Percentiles rank a stretch among this genome's conserved stretches.
Conservation (phyloP, 2,797 vertebrate genomes). For the Halcyon leucocephala region DNA sequence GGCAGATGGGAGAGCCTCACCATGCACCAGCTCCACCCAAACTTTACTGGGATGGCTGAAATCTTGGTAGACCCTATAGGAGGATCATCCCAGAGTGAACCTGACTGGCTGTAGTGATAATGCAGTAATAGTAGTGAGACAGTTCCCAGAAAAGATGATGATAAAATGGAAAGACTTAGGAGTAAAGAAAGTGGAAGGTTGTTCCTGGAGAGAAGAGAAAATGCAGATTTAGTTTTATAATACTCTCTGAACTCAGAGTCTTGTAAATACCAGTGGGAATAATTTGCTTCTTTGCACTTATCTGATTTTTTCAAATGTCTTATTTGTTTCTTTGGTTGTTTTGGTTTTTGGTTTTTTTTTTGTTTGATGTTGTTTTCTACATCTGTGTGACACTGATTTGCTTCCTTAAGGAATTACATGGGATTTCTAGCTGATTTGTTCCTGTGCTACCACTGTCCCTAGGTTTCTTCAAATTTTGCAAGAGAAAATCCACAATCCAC, state of each 20-base stretch:
- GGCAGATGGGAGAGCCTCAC: background rate
- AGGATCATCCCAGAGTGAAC: background rate
- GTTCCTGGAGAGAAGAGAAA: background rate
- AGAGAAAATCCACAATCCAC: conserved; percentile 1
- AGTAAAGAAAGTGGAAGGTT: background rate
- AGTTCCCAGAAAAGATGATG: background rate
- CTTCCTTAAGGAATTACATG: conserved; percentile 20
- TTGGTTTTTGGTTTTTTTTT: background rate
- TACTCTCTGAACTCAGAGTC: background rate
- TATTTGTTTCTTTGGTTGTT: background rate
- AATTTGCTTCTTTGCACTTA: background rate
- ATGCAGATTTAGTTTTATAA: background rate
- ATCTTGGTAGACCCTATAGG: background rate
- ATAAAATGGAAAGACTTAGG: background rate
- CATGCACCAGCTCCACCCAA: background rate
- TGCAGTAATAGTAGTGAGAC: background rate
- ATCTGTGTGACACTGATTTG: background rate
- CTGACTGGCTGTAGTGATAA: background rate
- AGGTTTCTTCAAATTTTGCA: conserved; percentile 4
- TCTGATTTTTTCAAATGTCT: background rate
- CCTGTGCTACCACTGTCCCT: background rate
- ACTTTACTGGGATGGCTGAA: background rate
- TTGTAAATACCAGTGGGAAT: background rate
- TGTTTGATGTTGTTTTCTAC: background rate
- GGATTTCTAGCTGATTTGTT: background rate